Percentiles rank a stretch among this genome's conserved stretches.
These are phyloP conservation scores for Cheiracanthium punctorium DNA, from an alignment of 2,888 invertebrate species.

Conservation along the genomic window DNA sequence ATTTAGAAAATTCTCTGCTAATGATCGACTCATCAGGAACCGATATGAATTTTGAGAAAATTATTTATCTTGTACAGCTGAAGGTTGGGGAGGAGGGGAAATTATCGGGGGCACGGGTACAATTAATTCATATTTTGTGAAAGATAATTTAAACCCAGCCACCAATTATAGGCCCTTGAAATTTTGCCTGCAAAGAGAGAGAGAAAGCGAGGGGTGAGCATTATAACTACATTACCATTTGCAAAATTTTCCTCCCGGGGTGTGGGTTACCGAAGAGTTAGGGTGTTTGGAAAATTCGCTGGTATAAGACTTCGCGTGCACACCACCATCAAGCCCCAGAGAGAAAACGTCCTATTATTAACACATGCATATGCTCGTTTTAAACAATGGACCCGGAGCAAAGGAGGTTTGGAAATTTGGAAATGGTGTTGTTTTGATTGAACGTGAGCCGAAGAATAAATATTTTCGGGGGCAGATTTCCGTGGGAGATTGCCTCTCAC, in stretches of 20 bases:
- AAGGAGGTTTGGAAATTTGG: constrained; percentile 8
- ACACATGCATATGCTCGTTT: constrained; percentile 24
- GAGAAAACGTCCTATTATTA: constrained; percentile 47
- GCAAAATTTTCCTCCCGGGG: neutral
- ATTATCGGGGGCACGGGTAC: neutral
- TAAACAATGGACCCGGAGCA: constrained; percentile 43
- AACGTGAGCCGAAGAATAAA: constrained; percentile 45
- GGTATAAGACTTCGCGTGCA: constrained; percentile 34
- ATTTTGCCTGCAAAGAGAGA: neutral
- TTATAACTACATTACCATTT: constrained; percentile 19
- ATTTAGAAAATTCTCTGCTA: no score
- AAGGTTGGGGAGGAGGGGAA: no score
- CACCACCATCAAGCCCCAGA: constrained; percentile 38
- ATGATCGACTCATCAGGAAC: no score
- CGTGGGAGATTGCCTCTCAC: constrained; percentile 1
- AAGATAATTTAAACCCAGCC: neutral
- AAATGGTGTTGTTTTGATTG: constrained; percentile 42
- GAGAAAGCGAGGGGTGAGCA: neutral
- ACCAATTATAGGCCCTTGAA: neutral
- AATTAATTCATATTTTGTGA: constrained; percentile 1
- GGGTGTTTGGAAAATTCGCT: neutral
- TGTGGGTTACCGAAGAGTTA: neutral
- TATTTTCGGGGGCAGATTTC: constrained; percentile 13
- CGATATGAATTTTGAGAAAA: neutral
- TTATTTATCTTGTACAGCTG: neutral